phyloP scores from a whole-genome alignment of 2,888 invertebrate genomes.

The Hirtodrosophila trivittata region DNA sequence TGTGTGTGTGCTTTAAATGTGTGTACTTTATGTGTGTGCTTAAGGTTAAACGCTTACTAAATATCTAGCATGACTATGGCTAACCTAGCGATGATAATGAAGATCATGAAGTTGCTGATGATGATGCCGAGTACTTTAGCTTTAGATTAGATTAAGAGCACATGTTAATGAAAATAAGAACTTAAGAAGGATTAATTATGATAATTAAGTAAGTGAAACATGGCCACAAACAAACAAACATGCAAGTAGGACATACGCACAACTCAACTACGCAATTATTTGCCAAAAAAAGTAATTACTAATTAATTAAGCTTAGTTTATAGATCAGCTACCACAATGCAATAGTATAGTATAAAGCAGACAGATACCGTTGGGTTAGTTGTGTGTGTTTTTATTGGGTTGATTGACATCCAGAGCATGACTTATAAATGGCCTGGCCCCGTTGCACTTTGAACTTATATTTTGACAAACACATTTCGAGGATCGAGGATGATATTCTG shows the following conservation, averaged over 20 bases:
- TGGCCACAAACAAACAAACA: constrained; percentile 38
- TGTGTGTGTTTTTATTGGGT: constrained; percentile 14
- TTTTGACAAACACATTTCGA: constrained; percentile 53
- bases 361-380: constrained; percentile 71
- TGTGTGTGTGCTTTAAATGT: constrained; percentile 44
- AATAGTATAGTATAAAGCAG: constrained; percentile 28
- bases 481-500: background rate
- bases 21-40: constrained; percentile 31
- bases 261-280: constrained; percentile 57
- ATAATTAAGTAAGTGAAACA: constrained; percentile 22
- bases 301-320: constrained; percentile 3
- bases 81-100: constrained; percentile 29
- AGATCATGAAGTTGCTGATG: constrained; percentile 13
- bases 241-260: constrained; percentile 62
- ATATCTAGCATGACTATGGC: constrained; percentile 27
- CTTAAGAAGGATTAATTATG: constrained; percentile 18
- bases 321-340: constrained; percentile 21
- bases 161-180: constrained; percentile 25
- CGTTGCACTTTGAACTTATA: constrained; percentile 60
- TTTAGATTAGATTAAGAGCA: constrained; percentile 5
- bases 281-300: constrained; percentile 18
- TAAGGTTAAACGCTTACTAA: constrained; percentile 47
- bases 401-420: constrained; percentile 30
- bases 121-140: constrained; percentile 5
- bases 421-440: constrained; percentile 42